These are phyloP conservation scores for Acheta domesticus DNA, from an alignment of 2,888 invertebrate species.

Conservation along the genomic window DNA sequence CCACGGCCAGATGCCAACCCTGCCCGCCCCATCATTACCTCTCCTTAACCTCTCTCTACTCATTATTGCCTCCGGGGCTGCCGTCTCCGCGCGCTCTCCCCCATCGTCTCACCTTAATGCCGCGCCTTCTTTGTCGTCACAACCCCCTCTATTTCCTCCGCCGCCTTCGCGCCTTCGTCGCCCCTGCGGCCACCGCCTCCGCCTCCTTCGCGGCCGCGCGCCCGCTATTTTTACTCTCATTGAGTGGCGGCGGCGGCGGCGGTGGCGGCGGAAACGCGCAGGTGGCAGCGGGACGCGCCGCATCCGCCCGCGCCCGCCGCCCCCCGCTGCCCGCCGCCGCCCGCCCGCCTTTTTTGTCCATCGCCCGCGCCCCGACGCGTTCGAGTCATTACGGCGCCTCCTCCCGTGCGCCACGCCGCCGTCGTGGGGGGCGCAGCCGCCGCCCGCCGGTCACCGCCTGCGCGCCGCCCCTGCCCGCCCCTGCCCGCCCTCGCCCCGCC, in stretches of 20 bases:
- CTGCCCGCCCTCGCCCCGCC: no score
- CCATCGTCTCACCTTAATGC: no score
- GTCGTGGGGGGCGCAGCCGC: background rate
- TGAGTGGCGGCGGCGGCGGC: background rate
- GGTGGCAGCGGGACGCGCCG: conserved; percentile 8
- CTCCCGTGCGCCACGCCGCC: background rate
- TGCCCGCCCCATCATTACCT: no score
- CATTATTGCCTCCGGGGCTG: no score
- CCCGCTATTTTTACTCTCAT: background rate
- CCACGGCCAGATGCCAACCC: no score
- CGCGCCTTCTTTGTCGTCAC: no score
- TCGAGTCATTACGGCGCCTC: background rate
- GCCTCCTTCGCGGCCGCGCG: background rate
- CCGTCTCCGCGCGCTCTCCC: no score
- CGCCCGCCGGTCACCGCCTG: background rate
- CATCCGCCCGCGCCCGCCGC: background rate
- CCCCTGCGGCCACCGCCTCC: no score
- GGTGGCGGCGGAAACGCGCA: background rate
- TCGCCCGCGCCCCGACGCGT: background rate
- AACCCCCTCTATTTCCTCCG: no score
- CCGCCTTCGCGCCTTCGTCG: no score
- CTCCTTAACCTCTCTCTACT: no score
- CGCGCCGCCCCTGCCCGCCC: background rate
- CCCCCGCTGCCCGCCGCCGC: background rate
- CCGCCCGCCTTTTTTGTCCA: background rate